Evolutionary conservation across 2,888 invertebrate genomes (phyloP), one percentile per base, ranked within the genome.

Genomic region (Platypus cylindrus): DNA sequence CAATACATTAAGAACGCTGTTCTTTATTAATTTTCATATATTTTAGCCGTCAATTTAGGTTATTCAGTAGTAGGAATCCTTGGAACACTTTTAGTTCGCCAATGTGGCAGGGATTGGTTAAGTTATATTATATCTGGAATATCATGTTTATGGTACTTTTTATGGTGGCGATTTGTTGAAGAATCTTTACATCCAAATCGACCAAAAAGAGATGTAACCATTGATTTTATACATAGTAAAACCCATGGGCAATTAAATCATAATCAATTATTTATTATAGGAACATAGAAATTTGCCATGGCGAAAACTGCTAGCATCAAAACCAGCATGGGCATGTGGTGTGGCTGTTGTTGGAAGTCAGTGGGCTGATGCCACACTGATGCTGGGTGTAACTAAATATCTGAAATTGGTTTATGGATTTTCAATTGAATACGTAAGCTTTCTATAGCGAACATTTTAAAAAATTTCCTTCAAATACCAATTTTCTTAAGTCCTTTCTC

Each of bases 301-400:
- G 70, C 61, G 69, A 38, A 60, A 64, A 39, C 50, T 71, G 14
- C 47, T 71, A 36, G 55, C 64, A 36, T 71, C 71, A 0, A 67
- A 67, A 49, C 69, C 71, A 12, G 70, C 70, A 3, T 71, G 71
- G 71, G 67, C 69, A 17, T 70, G 70, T 37, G 70, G 70, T 1
- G 62, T 70, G 2, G 70, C 70, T 2, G 68, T 69, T 0, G 64
- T 70, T 55, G 71, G 71, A 5, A 69, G 68, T 48, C 70, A 70
- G 54, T 70, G 70, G 70, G 71, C 70, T 11, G 70, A 70, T 45
- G 69, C 69, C 1, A 70, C 71, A 2, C 58, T 71, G 3, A 67
- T 70, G 52, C 58, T 70, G 17, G 71, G 70, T 2, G 69, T 68
- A 47, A 70, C 70, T 2, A 70, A 71, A 48, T 71, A 70, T 45